phyloP scores from a whole-genome alignment of 2,888 invertebrate genomes.

The Troides oblongomaculatus region DNA sequence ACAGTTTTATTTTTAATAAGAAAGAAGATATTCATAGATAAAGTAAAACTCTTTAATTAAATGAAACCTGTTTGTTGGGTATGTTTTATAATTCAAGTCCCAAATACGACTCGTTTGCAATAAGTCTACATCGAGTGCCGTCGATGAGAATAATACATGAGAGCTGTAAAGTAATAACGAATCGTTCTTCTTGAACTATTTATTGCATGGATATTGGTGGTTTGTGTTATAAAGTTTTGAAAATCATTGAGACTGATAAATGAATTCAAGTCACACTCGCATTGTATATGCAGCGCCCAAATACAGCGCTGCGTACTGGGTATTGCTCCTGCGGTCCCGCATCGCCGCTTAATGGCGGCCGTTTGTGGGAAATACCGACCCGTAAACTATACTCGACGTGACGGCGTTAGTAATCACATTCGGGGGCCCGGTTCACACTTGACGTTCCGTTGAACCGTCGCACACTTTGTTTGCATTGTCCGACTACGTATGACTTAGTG shows the following conservation, averaged over 20 bases:
- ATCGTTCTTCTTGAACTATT: not conserved
- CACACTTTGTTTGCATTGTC: slow-evolving; percentile 3
- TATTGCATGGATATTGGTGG: not conserved
- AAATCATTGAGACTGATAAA: not conserved
- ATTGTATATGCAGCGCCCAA: slow-evolving; percentile 23
- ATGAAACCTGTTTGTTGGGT: not conserved
- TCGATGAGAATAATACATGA: not conserved
- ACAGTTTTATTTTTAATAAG: too few species aligned
- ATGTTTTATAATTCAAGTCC: slow-evolving; percentile 2
- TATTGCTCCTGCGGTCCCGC: slow-evolving; percentile 46
- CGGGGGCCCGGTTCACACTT: slow-evolving; percentile 37
- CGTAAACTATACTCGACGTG: slow-evolving; percentile 44
- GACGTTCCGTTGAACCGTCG: slow-evolving; percentile 11
- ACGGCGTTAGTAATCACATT: slow-evolving; percentile 48
- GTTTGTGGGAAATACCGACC: slow-evolving; percentile 51
- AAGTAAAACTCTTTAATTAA: too few species aligned
- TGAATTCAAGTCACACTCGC: slow-evolving; percentile 12
- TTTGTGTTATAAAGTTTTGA: slow-evolving; percentile 3
- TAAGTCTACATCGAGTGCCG: not conserved
- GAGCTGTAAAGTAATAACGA: not conserved
- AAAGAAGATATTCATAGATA: too few species aligned
- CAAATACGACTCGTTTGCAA: not conserved
- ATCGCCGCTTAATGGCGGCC: slow-evolving; percentile 33
- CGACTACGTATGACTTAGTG: not conserved
- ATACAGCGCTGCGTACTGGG: slow-evolving; percentile 26